Evolutionary conservation across 1,140 invertebrate species (phyloP), one percentile per base, ranked within the genome.

Genomic region (Drosophila yakuba): DNA sequence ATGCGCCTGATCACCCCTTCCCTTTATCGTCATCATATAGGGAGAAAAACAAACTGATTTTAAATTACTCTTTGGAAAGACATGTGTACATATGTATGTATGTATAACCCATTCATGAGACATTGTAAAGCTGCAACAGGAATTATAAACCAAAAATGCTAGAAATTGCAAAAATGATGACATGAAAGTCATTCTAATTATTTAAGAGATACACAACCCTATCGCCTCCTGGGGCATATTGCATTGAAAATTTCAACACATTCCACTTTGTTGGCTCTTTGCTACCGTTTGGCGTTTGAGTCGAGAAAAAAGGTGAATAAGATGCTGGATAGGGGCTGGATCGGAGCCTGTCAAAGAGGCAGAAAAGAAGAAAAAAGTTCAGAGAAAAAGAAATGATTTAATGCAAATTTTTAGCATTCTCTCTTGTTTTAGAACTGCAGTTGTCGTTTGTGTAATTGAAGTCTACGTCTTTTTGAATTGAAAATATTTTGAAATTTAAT

Each of bases 201-300:
- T 32, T 32, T 32, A 32, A 32, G 2, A 32, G 28, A 32, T 32
- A 41, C 35, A 60, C 32, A 17, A n/a, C n/a, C 51, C 35, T 45
- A 25, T 51, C 51, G n/a, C 35, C 58, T 43, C 20, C 62, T 71
- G 69, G 74, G 69, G 74, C 83, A 78, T 78, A 88, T 88, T 86
- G 82, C 83, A 85, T 88, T 85, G 78, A 75, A 86, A 86, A 82
- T 86, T 86, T 74, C 82, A 82, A 85, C 82, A 88, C 82, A 85
- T 88, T 85, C 71, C 69, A 71, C 55, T 81, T 83, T 84, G 81
- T 86, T 80, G 68, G 62, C 62, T 85, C 78, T 82, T 67, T 68
- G 74, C 82, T 88, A 85, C 82, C 82, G 83, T 85, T 85, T 85
- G 83, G 75, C 78, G 82, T 88, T 88, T 82, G 50, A 51, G 35